Percentiles rank a stretch among this genome's conserved stretches.
Conservation (phyloP, 2,888 invertebrate genomes). For the Monochamus alternatus region DNA sequence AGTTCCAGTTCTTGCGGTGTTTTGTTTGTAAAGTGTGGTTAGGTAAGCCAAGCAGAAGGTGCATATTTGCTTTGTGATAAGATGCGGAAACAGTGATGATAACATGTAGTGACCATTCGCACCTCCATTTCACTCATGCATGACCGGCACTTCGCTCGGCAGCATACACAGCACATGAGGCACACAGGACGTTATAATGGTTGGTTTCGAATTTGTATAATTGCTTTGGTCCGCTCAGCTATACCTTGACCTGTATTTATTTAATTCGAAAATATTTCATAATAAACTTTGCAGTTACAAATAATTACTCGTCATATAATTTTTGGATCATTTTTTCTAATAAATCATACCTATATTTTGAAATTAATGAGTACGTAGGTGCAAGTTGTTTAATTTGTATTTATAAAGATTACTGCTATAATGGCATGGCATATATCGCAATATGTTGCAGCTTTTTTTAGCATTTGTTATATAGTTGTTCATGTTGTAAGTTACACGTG, state of each 20-base stretch:
- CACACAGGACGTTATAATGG: constrained; percentile 17
- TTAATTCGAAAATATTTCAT: constrained; percentile 9
- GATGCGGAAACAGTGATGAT: constrained; percentile 21
- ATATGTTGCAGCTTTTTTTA: not conserved
- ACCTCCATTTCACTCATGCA: constrained; percentile 26
- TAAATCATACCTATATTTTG: not conserved
- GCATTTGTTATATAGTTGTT: not conserved
- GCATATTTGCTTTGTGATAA: constrained; percentile 29
- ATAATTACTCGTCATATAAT: too few species aligned
- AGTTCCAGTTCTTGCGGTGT: constrained; percentile 20
- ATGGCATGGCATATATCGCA: constrained; percentile 9
- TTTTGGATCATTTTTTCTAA: not conserved
- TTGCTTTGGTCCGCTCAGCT: not conserved
- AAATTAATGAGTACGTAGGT: constrained; percentile 9
- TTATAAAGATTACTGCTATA: not conserved
- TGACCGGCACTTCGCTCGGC: constrained; percentile 13
- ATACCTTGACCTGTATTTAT: constrained; percentile 16
- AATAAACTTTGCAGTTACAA: not conserved
- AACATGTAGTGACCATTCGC: constrained; percentile 29
- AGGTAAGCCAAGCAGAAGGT: constrained; percentile 36
- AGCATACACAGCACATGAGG: constrained; percentile 24
- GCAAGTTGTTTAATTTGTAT: not conserved
- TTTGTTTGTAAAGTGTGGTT: constrained; percentile 37
- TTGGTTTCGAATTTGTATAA: constrained; percentile 20
- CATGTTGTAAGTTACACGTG: not conserved